Conservation (phyloP, 2,888 invertebrate species). For the Acronicta leporina region DNA sequence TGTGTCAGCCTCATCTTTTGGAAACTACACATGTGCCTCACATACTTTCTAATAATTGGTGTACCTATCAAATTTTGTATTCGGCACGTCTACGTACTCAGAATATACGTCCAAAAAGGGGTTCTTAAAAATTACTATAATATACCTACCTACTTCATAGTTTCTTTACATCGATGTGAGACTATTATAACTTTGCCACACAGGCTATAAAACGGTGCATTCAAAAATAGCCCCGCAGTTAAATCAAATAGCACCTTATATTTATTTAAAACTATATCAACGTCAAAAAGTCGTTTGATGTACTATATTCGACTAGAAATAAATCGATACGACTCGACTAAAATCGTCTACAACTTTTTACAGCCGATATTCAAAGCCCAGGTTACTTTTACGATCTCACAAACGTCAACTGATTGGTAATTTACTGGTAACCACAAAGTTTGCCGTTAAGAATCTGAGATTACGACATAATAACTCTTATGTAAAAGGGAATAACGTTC, state of each 20-base stretch:
- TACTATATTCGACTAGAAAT: slow-evolving; percentile 33
- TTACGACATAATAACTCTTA: slow-evolving; percentile 21
- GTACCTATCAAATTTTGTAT: too few relatives aligned
- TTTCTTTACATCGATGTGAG: too few relatives aligned
- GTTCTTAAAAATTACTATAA: too few relatives aligned
- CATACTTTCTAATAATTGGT: too few relatives aligned
- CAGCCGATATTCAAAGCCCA: slow-evolving; percentile 53
- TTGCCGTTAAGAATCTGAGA: slow-evolving; percentile 24
- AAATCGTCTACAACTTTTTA: slow-evolving; percentile 34
- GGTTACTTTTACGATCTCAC: slow-evolving; percentile 61
- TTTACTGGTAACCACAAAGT: slow-evolving; percentile 52
- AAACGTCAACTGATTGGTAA: slow-evolving; percentile 62
- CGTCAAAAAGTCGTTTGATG: slow-evolving; percentile 43
- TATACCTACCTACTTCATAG: too few relatives aligned
- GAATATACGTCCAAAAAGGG: too few relatives aligned
- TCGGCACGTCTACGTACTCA: too few relatives aligned
- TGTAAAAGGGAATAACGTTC: slow-evolving; percentile 1
- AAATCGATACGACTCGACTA: slow-evolving; percentile 35
- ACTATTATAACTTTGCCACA: not conserved
- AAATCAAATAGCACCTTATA: slow-evolving; percentile 18
- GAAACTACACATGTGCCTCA: too few relatives aligned
- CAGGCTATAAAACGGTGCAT: not conserved
- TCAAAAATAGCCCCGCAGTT: not conserved
- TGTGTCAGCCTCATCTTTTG: too few relatives aligned
- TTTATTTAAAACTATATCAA: slow-evolving; percentile 37